Evolutionary conservation across 2,888 invertebrate genomes (phyloP), one percentile per base, ranked within the genome.

Genomic region (Lathronympha strigana): DNA sequence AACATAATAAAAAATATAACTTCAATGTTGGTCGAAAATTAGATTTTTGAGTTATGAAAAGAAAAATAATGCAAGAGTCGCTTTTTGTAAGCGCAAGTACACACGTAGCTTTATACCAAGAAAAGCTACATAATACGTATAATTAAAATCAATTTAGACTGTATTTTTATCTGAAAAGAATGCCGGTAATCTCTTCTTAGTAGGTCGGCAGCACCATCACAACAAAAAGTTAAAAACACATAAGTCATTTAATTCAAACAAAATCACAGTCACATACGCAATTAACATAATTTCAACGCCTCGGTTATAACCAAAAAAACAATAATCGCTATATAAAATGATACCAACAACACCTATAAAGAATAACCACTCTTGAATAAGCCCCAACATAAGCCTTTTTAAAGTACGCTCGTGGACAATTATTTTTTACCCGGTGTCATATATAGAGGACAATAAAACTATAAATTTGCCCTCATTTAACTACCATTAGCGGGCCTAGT

Each of bases 401-500:
- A 51, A 5, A 21, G 21, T 23, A 21, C 0, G 19, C 28, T n/a
- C 9, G 43, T n/a, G 25, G 28, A 45, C 57, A 57, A 74, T 74
- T 73, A 73, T 74, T 75, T 79, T 79, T 77, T 77, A 17, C 71
- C 62, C 19, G 17, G 62, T 58, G 64, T 53, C 50, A 47, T 58
- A 51, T 49, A 53, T 63, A 49, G 63, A 69, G 68, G 69, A 80
- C 74, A 77, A 76, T 76, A 78, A 77, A 76, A 74, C 75, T 72
- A 74, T 83, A 82, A 83, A 83, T 80, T 75, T 74, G 72, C 68
- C 57, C 78, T 83, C 80, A 84, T 85, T 85, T 83, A 81, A 78
- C 80, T 79, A 78, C 73, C 81, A 83, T 84, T 84, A 82, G 68
- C 68, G 61, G 36, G 45, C 45, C 62, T 66, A 61, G 71, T 73